Conservation (phyloP, 2,797 vertebrate species). For the Micropoecilia bifurca region DNA sequence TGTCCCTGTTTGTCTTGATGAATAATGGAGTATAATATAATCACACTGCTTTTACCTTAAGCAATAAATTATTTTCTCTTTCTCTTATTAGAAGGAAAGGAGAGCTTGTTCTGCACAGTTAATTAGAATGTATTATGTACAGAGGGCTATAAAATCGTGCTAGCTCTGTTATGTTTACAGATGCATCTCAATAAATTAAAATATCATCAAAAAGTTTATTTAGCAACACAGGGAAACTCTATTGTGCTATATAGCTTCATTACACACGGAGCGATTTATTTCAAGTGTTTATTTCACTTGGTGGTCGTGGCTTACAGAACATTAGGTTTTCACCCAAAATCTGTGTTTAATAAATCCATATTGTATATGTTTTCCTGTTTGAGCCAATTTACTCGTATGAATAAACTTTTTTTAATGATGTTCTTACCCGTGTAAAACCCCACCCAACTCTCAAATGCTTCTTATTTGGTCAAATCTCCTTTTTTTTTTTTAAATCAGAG, state of each 20-base stretch:
- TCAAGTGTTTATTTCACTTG: background rate
- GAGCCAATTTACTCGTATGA: background rate
- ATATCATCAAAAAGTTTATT: background rate
- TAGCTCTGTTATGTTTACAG: background rate
- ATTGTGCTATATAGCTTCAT: background rate
- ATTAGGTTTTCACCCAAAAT: background rate
- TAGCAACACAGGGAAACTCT: background rate
- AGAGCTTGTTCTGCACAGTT: background rate
- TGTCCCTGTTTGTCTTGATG: constrained; percentile 34
- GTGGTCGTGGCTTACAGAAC: background rate
- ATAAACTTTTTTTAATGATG: too few relatives aligned
- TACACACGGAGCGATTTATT: background rate
- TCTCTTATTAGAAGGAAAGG: background rate
- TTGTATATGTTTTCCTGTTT: background rate
- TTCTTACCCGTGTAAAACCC: background rate
- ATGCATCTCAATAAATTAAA: background rate
- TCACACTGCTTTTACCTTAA: constrained; percentile 48
- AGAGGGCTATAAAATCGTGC: background rate
- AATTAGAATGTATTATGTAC: background rate
- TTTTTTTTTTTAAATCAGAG: constrained; percentile 69
- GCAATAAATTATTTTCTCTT: background rate
- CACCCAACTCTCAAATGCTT: background rate
- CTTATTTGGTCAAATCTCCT: constrained; percentile 47
- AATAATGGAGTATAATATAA: constrained; percentile 49
- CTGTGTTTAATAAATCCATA: background rate